Percentiles rank a stretch among this genome's conserved stretches.
Conservation (phyloP, 2,113 vertebrate species). For the Pseudopipra pipra region DNA sequence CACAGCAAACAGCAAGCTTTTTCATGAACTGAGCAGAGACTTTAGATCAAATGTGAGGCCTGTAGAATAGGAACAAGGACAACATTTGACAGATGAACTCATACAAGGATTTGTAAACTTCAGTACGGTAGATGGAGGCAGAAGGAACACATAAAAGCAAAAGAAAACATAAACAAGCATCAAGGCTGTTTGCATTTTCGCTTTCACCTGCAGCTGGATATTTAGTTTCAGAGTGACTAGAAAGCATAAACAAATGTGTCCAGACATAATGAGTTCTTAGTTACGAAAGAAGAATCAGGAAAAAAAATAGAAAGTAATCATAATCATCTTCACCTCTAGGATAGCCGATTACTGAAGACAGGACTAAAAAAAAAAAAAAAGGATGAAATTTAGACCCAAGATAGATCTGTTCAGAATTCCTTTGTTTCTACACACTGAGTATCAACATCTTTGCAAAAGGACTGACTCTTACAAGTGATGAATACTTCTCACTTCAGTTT, state of each 20-base stretch:
- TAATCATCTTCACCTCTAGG: background rate
- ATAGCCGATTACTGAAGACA: background rate
- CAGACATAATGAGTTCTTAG: background rate
- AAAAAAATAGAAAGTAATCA: background rate
- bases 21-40: background rate
- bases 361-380: background rate
- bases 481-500: background rate
- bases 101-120: background rate
- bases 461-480: background rate
- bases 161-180: background rate
- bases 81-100: background rate
- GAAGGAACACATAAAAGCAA: background rate
- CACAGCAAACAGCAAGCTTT: conserved; percentile 26
- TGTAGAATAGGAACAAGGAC: background rate
- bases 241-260: background rate
- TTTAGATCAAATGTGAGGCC: background rate
- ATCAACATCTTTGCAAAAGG: background rate
- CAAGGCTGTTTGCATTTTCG: background rate
- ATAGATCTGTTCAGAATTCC: background rate
- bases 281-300: background rate
- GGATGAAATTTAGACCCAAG: background rate
- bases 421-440: background rate
- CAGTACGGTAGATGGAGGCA: background rate
- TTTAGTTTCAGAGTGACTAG: background rate
- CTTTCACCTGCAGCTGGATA: background rate